phyloP scores from a whole-genome alignment of 2,888 invertebrate genomes.

The Andrena bicolor region DNA sequence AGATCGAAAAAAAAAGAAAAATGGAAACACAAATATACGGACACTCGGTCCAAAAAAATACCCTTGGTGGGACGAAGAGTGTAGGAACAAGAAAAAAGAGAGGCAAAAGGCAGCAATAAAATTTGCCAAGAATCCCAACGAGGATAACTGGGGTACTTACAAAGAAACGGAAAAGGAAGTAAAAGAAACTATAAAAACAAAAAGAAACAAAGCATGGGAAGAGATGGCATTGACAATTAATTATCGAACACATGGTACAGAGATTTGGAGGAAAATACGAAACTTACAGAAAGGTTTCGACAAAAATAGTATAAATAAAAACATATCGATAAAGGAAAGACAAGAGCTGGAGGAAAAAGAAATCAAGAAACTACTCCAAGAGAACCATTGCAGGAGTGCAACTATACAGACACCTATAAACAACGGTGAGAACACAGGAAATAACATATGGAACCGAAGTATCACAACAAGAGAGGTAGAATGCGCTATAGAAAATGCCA shows the following conservation, averaged over 20 bases:
- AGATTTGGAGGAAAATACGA: conserved; percentile 9
- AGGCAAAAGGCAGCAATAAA: neutral
- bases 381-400: no score
- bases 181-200: conserved; percentile 1
- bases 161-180: neutral
- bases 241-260: neutral
- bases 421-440: no score
- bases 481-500: conserved; percentile 26
- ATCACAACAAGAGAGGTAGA: conserved; percentile 26
- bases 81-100: neutral
- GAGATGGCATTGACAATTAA: conserved; percentile 1
- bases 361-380: neutral
- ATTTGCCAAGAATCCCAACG: neutral
- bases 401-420: no score
- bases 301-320: neutral
- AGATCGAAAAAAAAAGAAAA: neutral
- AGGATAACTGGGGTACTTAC: neutral
- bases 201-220: conserved; percentile 8
- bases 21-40: neutral
- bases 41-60: neutral
- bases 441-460: neutral
- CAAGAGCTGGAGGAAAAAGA: neutral
- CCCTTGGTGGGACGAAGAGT: conserved; percentile 3
- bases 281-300: neutral
- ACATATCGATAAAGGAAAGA: neutral